Evolutionary conservation across 2,797 vertebrate species (phyloP).

Genomic region (Coregonus sp.): DNA sequence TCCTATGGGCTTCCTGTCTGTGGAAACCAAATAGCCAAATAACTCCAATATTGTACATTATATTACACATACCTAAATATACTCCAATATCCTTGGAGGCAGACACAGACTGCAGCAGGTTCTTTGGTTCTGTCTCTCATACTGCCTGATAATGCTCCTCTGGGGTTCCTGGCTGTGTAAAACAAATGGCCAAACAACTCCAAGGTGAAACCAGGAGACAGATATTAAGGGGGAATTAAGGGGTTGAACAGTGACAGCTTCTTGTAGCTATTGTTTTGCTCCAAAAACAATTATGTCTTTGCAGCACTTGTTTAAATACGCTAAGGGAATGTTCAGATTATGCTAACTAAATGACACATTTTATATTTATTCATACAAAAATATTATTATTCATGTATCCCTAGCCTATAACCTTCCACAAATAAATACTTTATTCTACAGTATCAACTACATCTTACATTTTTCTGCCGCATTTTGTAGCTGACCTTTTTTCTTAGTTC

Average conservation of each 20-base stretch:
- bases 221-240: background rate
- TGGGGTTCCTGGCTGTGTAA: background rate
- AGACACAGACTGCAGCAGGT: slow-evolving; percentile 21
- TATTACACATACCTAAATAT: background rate
- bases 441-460: slow-evolving; percentile 43
- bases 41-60: background rate
- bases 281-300: background rate
- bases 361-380: background rate
- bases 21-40: background rate
- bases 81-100: slow-evolving; percentile 1
- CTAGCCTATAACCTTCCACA: background rate
- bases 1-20: slow-evolving; percentile 2
- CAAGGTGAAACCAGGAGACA: background rate
- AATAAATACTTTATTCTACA: background rate
- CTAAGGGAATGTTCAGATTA: background rate
- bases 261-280: background rate
- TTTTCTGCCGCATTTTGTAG: background rate
- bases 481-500: slow-evolving; percentile 17
- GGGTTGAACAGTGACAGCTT: background rate
- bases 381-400: too few species aligned
- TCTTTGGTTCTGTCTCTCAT: slow-evolving; percentile 13
- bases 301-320: background rate
- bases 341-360: background rate
- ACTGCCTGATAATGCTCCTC: background rate
- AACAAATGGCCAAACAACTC: background rate